phyloP scores from a whole-genome alignment of 2,797 vertebrate genomes.

The Nyctibius grandis region DNA sequence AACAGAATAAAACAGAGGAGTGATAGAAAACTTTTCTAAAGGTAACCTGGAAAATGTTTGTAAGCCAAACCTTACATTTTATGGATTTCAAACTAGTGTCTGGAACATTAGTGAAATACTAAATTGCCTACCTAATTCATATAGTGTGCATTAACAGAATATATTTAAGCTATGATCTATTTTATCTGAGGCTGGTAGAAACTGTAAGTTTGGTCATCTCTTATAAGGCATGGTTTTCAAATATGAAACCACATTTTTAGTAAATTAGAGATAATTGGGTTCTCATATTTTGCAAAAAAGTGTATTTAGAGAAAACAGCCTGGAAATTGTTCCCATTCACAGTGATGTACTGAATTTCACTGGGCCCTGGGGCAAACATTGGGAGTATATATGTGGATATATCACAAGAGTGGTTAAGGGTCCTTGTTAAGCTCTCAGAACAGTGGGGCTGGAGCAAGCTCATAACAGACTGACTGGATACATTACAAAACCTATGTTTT shows the following conservation, averaged over 20 bases:
- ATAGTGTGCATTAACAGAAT: background rate
- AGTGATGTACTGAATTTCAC: background rate
- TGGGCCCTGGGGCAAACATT: fast-evolving
- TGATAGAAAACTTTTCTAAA: background rate
- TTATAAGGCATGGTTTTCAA: background rate
- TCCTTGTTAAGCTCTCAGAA: background rate
- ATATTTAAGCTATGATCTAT: background rate
- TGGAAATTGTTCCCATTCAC: background rate
- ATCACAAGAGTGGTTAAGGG: background rate
- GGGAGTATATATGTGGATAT: fast-evolving
- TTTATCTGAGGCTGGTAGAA: background rate
- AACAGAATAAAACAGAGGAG: background rate
- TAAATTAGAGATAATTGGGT: background rate
- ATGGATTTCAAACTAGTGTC: background rate
- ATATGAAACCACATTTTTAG: background rate
- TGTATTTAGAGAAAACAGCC: background rate
- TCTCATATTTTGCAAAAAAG: background rate
- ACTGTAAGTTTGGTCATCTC: background rate
- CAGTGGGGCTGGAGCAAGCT: background rate
- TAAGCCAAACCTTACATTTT: background rate
- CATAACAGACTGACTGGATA: background rate
- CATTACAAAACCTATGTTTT: background rate
- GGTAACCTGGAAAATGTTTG: background rate
- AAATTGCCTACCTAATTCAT: background rate
- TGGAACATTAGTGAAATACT: background rate